These are phyloP conservation scores for Ploceus nigricollis DNA, from an alignment of 2,113 vertebrate species.

Conservation along the genomic window DNA sequence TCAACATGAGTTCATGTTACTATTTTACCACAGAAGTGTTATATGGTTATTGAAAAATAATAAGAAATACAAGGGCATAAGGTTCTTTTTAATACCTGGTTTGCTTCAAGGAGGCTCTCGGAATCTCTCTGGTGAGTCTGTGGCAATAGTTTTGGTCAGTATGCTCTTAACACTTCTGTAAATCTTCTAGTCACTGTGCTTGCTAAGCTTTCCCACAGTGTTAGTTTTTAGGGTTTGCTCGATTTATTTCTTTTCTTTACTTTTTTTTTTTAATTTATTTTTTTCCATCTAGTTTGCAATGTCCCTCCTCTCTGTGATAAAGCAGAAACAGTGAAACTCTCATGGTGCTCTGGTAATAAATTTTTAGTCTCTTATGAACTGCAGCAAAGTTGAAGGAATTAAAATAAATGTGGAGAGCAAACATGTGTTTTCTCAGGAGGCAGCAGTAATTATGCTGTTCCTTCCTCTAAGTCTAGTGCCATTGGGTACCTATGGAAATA, in stretches of 20 bases:
- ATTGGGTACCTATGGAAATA: not conserved
- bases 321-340: not conserved
- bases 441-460: not conserved
- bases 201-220: not conserved
- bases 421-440: conserved; percentile 9
- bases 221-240: not conserved
- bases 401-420: not conserved
- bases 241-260: not conserved
- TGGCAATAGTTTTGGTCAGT: not conserved
- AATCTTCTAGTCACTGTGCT: not conserved
- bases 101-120: not conserved
- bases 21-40: not conserved
- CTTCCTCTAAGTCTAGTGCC: not conserved
- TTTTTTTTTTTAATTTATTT: not conserved
- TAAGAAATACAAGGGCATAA: not conserved
- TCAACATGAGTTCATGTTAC: not conserved
- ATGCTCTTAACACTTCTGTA: not conserved
- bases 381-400: not conserved
- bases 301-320: not conserved
- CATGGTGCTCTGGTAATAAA: not conserved
- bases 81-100: not conserved
- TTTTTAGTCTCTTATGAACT: not conserved
- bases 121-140: not conserved
- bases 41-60: conserved; percentile 25
- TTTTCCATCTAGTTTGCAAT: not conserved